These are phyloP conservation scores for Heliconius himera DNA, from an alignment of 1,140 invertebrate genomes.

Conservation along the genomic window DNA sequence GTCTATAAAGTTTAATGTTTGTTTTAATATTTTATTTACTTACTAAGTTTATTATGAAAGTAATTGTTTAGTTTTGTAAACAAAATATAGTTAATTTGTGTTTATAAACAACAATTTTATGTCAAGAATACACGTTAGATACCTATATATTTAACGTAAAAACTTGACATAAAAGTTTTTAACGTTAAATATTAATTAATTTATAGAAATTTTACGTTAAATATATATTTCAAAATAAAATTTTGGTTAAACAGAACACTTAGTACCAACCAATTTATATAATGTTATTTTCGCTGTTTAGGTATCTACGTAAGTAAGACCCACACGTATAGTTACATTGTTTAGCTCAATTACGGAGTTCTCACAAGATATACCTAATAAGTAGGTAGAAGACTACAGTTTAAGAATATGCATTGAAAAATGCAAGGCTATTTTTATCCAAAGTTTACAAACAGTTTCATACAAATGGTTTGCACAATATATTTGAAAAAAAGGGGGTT, in stretches of 20 bases:
- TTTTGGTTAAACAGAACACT: no score
- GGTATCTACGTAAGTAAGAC: slow-evolving; percentile 30
- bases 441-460: neutral
- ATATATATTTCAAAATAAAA: no score
- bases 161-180: no score
- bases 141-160: no score
- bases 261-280: neutral
- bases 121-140: no score
- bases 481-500: neutral
- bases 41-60: neutral
- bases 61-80: neutral
- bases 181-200: no score
- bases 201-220: no score
- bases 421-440: slow-evolving; percentile 52
- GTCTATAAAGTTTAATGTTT: neutral
- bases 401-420: slow-evolving; percentile 58
- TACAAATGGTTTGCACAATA: neutral
- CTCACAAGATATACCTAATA: slow-evolving; percentile 60
- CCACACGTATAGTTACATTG: slow-evolving; percentile 54
- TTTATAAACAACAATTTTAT: no score
- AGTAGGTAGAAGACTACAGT: neutral
- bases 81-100: no score
- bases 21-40: neutral
- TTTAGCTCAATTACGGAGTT: slow-evolving; percentile 61
- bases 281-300: neutral